phyloP scores from a whole-genome alignment of 2,888 invertebrate genomes.

The Cabera pusaria region DNA sequence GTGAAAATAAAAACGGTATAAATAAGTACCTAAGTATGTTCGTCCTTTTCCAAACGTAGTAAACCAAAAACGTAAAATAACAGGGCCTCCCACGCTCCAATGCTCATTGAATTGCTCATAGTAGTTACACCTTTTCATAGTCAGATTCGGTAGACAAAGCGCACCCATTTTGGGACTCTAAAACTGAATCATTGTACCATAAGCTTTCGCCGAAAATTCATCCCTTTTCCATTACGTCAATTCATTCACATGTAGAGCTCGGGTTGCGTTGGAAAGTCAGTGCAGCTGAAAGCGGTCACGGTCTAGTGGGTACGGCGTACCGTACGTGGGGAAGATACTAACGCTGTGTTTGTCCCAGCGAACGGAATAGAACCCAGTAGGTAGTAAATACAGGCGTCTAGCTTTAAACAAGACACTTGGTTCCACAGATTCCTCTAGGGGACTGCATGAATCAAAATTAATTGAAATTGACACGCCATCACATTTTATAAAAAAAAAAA shows the following conservation, averaged over 20 bases:
- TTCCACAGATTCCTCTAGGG: too few species aligned
- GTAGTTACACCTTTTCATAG: constrained; percentile 2
- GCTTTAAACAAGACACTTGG: too few species aligned
- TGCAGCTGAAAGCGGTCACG: constrained; percentile 58
- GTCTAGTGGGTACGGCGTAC: constrained; percentile 64
- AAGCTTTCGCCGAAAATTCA: constrained; percentile 21
- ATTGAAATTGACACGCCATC: too few species aligned
- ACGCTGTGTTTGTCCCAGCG: constrained; percentile 37
- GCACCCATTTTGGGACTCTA: constrained; percentile 6
- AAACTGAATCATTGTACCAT: constrained; percentile 22
- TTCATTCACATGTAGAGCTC: constrained; percentile 20
- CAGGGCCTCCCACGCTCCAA: not conserved
- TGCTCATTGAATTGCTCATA: not conserved
- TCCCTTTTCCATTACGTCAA: constrained; percentile 22
- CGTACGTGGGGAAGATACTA: constrained; percentile 71
- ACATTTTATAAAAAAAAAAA: too few species aligned
- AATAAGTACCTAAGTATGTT: too few species aligned
- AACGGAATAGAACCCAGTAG: constrained; percentile 6
- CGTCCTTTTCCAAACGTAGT: too few species aligned
- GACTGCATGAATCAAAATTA: too few species aligned
- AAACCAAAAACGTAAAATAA: not conserved
- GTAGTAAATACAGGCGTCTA: constrained; percentile 8
- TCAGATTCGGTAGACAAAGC: constrained; percentile 5
- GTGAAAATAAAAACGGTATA: too few species aligned
- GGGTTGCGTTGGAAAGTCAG: constrained; percentile 55